Evolutionary conservation across 2,113 vertebrate genomes (phyloP).

Genomic region (Chaetops frenatus): DNA sequence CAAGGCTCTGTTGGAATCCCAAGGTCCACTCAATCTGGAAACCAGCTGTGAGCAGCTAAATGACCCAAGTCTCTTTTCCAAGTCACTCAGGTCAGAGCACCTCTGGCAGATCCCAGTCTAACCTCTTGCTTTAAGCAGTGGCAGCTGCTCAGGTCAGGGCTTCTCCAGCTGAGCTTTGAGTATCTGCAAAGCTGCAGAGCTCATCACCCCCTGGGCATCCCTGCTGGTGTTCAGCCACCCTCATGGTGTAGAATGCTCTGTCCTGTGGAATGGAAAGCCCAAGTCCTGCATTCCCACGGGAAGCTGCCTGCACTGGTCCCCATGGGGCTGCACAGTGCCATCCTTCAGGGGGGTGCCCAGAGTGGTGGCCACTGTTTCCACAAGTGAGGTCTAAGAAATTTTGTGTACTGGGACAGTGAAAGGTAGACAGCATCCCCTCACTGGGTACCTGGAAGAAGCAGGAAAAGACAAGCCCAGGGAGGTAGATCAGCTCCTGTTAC

Average conservation of each 20-base stretch:
- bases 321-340: accelerated
- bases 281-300: background rate
- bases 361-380: background rate
- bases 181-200: background rate
- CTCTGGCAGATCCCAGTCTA: background rate
- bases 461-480: background rate
- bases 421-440: background rate
- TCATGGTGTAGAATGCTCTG: background rate
- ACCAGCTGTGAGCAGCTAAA: background rate
- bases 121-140: background rate
- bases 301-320: background rate
- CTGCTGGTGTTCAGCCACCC: background rate
- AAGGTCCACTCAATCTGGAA: background rate
- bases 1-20: background rate
- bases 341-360: background rate
- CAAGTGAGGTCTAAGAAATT: background rate
- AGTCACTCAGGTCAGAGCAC: background rate
- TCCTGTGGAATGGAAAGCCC: background rate
- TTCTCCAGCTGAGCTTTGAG: background rate
- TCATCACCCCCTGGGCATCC: background rate
- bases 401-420: background rate
- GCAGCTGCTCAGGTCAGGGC: background rate
- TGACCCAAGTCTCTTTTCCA: background rate
- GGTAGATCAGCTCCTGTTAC: background rate
- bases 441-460: background rate